Evolutionary conservation across 2,888 invertebrate species (phyloP).

Genomic region (Heteropelma amictum): DNA sequence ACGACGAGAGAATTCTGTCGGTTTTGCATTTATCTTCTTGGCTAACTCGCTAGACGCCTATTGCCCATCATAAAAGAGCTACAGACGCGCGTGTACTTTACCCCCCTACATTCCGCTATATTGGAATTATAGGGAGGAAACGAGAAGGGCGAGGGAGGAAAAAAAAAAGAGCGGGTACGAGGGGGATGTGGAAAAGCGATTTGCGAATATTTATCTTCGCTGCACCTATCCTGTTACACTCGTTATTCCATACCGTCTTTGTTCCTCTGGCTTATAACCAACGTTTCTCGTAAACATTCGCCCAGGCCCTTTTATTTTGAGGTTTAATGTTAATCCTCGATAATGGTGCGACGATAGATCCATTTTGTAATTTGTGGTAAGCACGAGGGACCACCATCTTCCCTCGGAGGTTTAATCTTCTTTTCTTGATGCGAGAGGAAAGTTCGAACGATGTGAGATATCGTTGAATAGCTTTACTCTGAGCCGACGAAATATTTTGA

Average conservation of each 20-base stretch:
- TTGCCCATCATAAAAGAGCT: conserved; percentile 47
- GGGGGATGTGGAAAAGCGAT: conserved; percentile 19
- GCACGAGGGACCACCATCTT: too few species aligned
- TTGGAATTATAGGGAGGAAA: not conserved
- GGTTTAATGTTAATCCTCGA: not conserved
- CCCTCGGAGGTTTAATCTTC: too few species aligned
- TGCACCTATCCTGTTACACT: conserved; percentile 13
- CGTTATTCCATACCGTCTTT: not conserved
- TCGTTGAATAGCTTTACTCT: too few species aligned
- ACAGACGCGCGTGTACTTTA: not conserved
- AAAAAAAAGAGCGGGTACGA: not conserved
- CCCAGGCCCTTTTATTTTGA: too few species aligned
- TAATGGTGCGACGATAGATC: conserved; percentile 4
- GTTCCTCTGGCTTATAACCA: not conserved
- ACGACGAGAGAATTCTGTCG: conserved; percentile 30
- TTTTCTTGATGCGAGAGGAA: too few species aligned
- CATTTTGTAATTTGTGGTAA: not conserved
- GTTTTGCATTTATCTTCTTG: conserved; percentile 43
- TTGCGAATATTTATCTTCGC: conserved; percentile 48
- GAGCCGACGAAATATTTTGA: too few species aligned
- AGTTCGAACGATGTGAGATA: too few species aligned
- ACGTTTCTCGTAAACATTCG: conserved; percentile 9
- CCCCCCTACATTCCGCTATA: not conserved
- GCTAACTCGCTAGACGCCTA: conserved; percentile 50
- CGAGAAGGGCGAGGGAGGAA: not conserved